Evolutionary conservation across 2,113 vertebrate species (phyloP).

Genomic region (Sceloporus undulatus): DNA sequence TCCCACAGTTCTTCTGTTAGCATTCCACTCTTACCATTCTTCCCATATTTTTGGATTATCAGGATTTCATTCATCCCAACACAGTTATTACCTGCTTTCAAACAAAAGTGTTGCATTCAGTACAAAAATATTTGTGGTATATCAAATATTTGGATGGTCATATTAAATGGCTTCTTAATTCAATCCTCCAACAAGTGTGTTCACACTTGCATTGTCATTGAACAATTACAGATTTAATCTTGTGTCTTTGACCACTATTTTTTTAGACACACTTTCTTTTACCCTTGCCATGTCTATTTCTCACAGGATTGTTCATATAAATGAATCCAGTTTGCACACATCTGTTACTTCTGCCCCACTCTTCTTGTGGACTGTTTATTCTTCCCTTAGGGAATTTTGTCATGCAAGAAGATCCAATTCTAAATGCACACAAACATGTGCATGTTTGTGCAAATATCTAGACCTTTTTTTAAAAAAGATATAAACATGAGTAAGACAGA

Average conservation of each 20-base stretch:
- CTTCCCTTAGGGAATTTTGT: conserved; percentile 32
- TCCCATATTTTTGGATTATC: neutral
- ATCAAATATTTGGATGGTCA: neutral
- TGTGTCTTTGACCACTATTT: neutral
- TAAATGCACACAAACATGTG: too few relatives aligned
- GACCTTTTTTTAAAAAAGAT: too few relatives aligned
- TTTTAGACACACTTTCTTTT: neutral
- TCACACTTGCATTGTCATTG: neutral
- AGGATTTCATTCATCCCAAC: neutral
- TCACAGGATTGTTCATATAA: neutral
- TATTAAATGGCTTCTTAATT: neutral
- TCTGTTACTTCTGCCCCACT: conserved; percentile 12
- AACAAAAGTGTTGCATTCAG: neutral
- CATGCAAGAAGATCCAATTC: conserved; percentile 46
- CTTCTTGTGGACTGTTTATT: neutral
- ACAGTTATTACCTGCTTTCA: neutral
- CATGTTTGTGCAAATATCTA: too few relatives aligned
- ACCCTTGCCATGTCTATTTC: neutral
- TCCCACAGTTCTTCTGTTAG: neutral
- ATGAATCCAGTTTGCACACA: neutral
- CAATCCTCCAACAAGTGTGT: neutral
- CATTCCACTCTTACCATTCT: neutral
- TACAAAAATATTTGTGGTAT: neutral
- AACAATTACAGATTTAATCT: neutral
- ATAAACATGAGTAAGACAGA: conserved; percentile 16